These are phyloP conservation scores for Centropus unirufus DNA, from an alignment of 2,113 vertebrate genomes.

Conservation along the genomic window DNA sequence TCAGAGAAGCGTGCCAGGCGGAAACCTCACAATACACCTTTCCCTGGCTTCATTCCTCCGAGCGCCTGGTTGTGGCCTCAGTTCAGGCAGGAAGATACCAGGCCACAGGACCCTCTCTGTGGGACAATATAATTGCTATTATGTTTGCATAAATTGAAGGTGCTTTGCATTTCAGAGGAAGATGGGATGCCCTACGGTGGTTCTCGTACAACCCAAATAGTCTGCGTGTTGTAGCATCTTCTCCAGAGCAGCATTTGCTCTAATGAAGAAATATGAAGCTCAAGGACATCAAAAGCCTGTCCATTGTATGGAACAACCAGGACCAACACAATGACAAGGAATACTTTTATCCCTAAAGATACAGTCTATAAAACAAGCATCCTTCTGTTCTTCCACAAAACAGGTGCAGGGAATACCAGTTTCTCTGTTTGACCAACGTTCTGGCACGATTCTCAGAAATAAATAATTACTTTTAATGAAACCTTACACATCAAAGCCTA, in stretches of 20 bases:
- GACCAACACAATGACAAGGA: neutral
- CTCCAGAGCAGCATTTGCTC: neutral
- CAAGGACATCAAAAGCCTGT: neutral
- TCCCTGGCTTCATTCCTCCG: neutral
- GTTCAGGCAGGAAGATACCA: neutral
- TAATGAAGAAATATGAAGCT: constrained; percentile 4
- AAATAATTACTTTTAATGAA: constrained; percentile 16
- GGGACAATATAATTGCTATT: neutral
- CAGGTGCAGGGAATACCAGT: neutral
- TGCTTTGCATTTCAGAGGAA: constrained; percentile 44
- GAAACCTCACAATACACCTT: neutral
- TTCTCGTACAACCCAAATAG: neutral
- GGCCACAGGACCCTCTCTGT: neutral
- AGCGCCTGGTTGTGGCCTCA: accelerated
- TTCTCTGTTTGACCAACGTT: neutral
- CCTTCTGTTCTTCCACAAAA: neutral
- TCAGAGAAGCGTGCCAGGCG: neutral
- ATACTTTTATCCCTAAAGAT: constrained; percentile 1
- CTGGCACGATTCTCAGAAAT: neutral
- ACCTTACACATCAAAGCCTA: constrained; percentile 37
- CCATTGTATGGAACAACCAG: neutral
- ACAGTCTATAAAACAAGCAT: neutral
- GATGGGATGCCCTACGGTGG: neutral
- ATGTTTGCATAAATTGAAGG: neutral
- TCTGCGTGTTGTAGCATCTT: neutral